These are phyloP conservation scores for Tinamus guttatus DNA, from an alignment of 2,113 vertebrate species.

Conservation along the genomic window DNA sequence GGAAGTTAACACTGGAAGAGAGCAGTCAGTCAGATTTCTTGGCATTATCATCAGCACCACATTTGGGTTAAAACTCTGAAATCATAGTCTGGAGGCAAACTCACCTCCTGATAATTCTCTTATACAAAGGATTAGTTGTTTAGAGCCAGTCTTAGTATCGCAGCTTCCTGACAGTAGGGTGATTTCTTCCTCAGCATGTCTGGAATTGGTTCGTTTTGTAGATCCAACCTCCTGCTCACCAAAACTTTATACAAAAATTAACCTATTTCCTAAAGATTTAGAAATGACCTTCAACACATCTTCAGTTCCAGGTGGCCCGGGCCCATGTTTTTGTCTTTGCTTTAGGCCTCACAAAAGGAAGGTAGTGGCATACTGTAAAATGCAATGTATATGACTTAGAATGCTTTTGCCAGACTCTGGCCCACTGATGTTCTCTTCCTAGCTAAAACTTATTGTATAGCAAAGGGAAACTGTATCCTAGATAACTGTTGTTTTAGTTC, in stretches of 20 bases:
- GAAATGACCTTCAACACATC: neutral
- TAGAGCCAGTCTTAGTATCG: too few species aligned
- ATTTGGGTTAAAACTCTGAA: neutral
- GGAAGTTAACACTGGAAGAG: neutral
- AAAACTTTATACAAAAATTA: neutral
- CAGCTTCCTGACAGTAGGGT: neutral
- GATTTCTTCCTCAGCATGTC: neutral
- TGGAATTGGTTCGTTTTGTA: neutral
- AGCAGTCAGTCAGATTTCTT: neutral
- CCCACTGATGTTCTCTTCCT: neutral
- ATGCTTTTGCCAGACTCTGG: neutral
- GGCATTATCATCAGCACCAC: neutral
- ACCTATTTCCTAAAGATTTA: neutral
- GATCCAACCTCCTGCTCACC: neutral
- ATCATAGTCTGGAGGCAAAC: neutral
- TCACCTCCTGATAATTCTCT: neutral
- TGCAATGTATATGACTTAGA: neutral
- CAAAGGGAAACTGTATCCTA: neutral
- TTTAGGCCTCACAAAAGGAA: neutral
- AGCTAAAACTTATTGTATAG: neutral
- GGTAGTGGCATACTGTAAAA: neutral
- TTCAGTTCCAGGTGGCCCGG: neutral
- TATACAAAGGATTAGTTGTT: neutral
- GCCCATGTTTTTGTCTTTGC: neutral
- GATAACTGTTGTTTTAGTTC: neutral